phyloP scores from a whole-genome alignment of 2,113 vertebrate genomes.

The Marmota monax region DNA sequence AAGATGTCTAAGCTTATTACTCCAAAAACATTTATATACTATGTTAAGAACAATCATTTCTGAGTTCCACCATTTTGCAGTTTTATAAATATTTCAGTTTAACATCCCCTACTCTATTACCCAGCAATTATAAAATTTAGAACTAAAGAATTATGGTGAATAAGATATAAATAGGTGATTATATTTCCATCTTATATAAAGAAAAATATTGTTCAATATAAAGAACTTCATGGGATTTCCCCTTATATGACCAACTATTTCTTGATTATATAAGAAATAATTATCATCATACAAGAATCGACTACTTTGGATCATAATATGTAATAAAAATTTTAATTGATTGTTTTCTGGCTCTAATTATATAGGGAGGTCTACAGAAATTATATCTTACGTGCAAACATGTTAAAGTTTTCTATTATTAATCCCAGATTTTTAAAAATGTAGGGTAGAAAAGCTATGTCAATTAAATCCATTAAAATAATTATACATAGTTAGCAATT shows the following conservation, averaged over 20 bases:
- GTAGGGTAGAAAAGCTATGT: background rate
- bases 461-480: background rate
- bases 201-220: background rate
- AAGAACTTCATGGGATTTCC: background rate
- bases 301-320: background rate
- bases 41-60: constrained; percentile 4
- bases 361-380: background rate
- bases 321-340: background rate
- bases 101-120: background rate
- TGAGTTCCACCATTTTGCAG: background rate
- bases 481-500: too few relatives aligned
- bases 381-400: background rate
- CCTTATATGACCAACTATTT: background rate
- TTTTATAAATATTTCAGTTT: constrained; percentile 42
- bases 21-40: constrained; percentile 30
- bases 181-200: background rate
- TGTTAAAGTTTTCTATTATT: background rate
- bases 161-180: background rate
- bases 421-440: background rate
- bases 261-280: background rate
- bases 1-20: background rate
- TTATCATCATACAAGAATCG: background rate
- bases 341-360: background rate
- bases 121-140: background rate
- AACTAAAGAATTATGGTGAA: background rate